Evolutionary conservation across 1,140 invertebrate species (phyloP).

Genomic region (Temnothorax nylanderi): DNA sequence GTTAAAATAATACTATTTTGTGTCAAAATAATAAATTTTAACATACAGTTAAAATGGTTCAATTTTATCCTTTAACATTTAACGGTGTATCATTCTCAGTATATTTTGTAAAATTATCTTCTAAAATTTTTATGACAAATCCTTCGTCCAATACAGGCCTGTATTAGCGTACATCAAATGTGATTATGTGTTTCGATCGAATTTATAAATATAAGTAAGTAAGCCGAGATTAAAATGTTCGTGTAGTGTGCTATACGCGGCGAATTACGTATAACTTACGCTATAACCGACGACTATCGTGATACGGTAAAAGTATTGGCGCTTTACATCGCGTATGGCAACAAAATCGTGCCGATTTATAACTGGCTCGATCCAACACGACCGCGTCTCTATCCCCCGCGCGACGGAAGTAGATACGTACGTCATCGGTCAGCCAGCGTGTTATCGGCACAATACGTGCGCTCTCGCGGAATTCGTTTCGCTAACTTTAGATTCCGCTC

Average conservation of each 20-base stretch:
- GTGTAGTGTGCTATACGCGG: background rate
- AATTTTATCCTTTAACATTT: no score
- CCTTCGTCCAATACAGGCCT: background rate
- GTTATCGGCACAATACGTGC: slow-evolving; percentile 51
- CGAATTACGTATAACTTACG: background rate
- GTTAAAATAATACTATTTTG: no score
- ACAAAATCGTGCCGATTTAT: slow-evolving; percentile 49
- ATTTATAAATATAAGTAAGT: background rate
- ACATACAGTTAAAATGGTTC: no score
- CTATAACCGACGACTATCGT: background rate
- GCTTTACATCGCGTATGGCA: background rate
- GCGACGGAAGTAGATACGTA: slow-evolving; percentile 48
- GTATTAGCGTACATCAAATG: background rate
- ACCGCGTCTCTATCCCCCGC: slow-evolving; percentile 7
- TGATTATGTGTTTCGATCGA: background rate
- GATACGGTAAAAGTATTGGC: background rate
- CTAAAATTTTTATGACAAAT: background rate
- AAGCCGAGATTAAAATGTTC: background rate
- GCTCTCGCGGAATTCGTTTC: slow-evolving; percentile 53
- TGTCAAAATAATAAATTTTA: no score
- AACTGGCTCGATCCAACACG: slow-evolving; percentile 2
- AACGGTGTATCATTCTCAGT: background rate
- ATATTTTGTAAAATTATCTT: background rate
- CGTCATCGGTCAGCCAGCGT: slow-evolving; percentile 52
- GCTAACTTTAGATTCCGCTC: slow-evolving; percentile 55